Percentiles rank a stretch among this genome's conserved stretches.
Evolutionary conservation across 2,113 vertebrate genomes (phyloP).

Genomic region (Lampris megalopsis): DNA sequence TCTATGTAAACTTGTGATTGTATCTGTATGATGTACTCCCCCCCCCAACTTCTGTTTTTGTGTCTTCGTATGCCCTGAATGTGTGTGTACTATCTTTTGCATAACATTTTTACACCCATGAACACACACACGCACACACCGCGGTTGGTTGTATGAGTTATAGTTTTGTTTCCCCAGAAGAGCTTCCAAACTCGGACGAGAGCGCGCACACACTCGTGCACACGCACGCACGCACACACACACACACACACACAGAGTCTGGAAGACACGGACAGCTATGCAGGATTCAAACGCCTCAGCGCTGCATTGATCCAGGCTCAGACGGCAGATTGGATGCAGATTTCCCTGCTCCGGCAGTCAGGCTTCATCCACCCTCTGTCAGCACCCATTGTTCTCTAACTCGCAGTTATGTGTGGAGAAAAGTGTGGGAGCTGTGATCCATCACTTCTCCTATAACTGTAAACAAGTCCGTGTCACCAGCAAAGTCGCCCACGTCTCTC

Average conservation of each 20-base stretch:
- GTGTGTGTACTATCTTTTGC: not conserved
- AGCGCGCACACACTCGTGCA: constrained; percentile 27
- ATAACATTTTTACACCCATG: constrained; percentile 33
- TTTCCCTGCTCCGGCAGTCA: not conserved
- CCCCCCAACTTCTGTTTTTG: not conserved
- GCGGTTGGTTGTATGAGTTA: constrained; percentile 67
- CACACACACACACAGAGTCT: constrained; percentile 33
- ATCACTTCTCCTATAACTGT: not conserved
- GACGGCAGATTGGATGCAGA: constrained; percentile 31
- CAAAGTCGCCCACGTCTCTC: too few relatives aligned
- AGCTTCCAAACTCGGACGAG: constrained; percentile 45
- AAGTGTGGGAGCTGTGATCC: not conserved
- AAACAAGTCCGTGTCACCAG: too few relatives aligned
- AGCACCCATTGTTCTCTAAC: not conserved
- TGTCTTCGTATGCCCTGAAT: not conserved
- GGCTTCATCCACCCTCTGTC: not conserved
- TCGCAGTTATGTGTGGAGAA: not conserved
- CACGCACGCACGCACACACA: constrained; percentile 37
- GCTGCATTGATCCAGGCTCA: constrained; percentile 26
- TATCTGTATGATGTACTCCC: not conserved
- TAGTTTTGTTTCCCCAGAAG: constrained; percentile 69
- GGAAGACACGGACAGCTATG: constrained; percentile 34
- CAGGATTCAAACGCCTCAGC: constrained; percentile 29
- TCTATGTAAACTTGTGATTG: too few relatives aligned
- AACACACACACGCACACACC: constrained; percentile 49